These are phyloP conservation scores for Coleophora deauratella DNA, from an alignment of 2,888 invertebrate genomes.

Conservation along the genomic window DNA sequence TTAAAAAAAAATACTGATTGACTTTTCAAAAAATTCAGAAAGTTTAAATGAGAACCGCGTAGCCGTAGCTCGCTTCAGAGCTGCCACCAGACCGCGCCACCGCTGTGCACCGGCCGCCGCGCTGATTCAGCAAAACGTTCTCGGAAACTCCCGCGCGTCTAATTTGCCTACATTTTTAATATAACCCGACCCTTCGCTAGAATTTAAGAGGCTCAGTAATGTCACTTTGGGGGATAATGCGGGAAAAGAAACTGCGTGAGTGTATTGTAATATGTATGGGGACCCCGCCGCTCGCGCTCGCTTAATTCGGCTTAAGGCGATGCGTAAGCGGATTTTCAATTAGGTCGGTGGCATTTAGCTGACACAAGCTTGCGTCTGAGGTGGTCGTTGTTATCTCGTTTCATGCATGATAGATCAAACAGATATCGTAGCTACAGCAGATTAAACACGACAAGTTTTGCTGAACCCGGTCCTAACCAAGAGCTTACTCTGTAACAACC, in stretches of 20 bases:
- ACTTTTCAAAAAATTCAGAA: too few relatives aligned
- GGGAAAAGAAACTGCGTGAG: slow-evolving; percentile 15
- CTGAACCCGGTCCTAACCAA: too few relatives aligned
- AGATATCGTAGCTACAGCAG: too few relatives aligned
- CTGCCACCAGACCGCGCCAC: background rate
- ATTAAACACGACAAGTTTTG: too few relatives aligned
- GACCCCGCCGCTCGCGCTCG: slow-evolving; percentile 3
- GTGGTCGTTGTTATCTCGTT: too few relatives aligned
- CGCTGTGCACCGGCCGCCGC: background rate
- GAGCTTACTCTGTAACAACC: too few relatives aligned
- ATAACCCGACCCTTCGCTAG: slow-evolving; percentile 25
- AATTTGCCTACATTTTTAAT: slow-evolving; percentile 36
- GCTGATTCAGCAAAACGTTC: slow-evolving; percentile 13
- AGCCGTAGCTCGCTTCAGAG: too few relatives aligned
- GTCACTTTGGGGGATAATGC: slow-evolving; percentile 21
- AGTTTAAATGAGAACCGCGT: too few relatives aligned
- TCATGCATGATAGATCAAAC: too few relatives aligned
- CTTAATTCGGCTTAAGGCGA: slow-evolving; percentile 7
- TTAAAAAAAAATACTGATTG: too few relatives aligned
- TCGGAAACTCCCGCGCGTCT: slow-evolving; percentile 18
- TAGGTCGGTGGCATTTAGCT: slow-evolving; percentile 4
- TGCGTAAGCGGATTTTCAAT: slow-evolving; percentile 11
- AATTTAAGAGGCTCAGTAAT: slow-evolving; percentile 17
- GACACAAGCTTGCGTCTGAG: background rate
- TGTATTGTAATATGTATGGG: slow-evolving; percentile 16